phyloP scores from a whole-genome alignment of 2,113 vertebrate genomes.

The Colius striatus region DNA sequence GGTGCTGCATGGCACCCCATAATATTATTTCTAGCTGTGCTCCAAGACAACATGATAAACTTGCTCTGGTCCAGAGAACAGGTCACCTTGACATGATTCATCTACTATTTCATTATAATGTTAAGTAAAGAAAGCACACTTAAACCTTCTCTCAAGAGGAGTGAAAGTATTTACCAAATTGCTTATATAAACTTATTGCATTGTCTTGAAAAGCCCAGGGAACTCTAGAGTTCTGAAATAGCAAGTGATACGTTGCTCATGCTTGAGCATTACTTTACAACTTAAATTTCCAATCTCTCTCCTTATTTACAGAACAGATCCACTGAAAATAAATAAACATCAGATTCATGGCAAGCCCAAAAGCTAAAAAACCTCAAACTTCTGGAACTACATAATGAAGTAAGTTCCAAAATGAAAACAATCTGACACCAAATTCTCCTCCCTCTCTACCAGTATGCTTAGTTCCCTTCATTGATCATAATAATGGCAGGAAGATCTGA shows the following conservation, averaged over 20 bases:
- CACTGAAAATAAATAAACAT: neutral
- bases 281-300: neutral
- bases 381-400: neutral
- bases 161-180: neutral
- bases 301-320: neutral
- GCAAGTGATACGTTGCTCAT: neutral
- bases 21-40: neutral
- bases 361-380: neutral
- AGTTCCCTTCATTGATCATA: neutral
- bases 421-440: neutral
- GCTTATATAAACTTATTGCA: neutral
- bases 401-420: neutral
- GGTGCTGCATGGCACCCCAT: fast-evolving
- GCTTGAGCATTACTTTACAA: neutral
- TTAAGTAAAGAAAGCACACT: neutral
- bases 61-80: neutral
- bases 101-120: neutral
- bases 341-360: neutral
- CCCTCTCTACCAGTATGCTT: neutral
- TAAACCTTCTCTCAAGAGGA: neutral
- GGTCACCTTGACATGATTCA: neutral
- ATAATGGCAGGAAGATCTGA: neutral
- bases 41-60: neutral
- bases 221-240: neutral
- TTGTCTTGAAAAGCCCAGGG: neutral